Evolutionary conservation across 2,888 invertebrate genomes (phyloP).

Genomic region (Spicauda simplicius): DNA sequence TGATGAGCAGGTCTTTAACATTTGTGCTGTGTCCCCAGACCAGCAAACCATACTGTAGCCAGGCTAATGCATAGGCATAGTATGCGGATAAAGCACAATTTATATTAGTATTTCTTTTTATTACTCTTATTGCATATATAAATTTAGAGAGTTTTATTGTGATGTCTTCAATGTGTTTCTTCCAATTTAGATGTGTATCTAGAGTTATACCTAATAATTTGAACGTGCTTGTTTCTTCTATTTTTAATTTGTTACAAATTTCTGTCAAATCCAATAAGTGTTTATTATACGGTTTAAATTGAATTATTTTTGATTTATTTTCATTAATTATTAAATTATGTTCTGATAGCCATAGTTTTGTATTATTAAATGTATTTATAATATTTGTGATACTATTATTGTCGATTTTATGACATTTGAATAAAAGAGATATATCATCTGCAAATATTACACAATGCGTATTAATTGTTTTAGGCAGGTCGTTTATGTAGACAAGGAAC

Average conservation of each 20-base stretch:
- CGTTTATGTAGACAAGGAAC: too few relatives aligned
- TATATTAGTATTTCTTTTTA: not conserved
- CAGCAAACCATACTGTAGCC: not conserved
- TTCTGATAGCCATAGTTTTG: constrained; percentile 7
- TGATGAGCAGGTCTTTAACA: not conserved
- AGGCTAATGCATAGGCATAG: constrained; percentile 12
- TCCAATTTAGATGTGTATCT: constrained; percentile 17
- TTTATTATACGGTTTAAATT: too few relatives aligned
- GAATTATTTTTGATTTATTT: constrained; percentile 4
- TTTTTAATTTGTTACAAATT: constrained; percentile 2
- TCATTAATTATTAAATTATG: constrained; percentile 9
- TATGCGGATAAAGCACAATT: not conserved
- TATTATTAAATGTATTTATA: constrained; percentile 1
- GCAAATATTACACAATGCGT: not conserved
- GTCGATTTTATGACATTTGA: constrained; percentile 11
- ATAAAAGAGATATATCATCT: constrained; percentile 15
- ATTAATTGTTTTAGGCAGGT: too few relatives aligned
- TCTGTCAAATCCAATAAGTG: constrained; percentile 1
- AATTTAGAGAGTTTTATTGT: constrained; percentile 7
- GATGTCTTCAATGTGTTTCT: constrained; percentile 1
- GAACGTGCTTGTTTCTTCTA: constrained; percentile 8
- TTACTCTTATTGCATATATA: constrained; percentile 1
- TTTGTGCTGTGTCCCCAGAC: constrained; percentile 11
- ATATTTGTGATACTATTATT: not conserved
- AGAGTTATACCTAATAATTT: constrained; percentile 6